Conservation (phyloP, 2,888 invertebrate genomes). For the Nephrotoma guestfalica region DNA sequence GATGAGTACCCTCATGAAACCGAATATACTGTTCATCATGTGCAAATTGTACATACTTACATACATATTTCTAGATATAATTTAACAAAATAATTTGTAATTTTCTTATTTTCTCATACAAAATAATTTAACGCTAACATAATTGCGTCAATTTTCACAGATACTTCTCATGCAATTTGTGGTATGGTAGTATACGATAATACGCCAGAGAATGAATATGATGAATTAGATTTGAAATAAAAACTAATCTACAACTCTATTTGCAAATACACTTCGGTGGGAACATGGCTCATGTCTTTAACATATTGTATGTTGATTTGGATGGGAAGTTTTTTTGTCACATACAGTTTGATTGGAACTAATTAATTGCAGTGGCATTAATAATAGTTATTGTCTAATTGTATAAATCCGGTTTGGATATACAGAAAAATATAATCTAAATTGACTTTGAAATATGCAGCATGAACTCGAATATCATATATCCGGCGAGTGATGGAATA, state of each 20-base stretch:
- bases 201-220: neutral
- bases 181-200: neutral
- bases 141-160: slow-evolving; percentile 3
- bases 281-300: neutral
- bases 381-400: neutral
- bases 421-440: neutral
- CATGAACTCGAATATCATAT: neutral
- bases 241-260: neutral
- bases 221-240: neutral
- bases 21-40: neutral
- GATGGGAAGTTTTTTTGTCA: neutral
- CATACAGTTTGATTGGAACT: neutral
- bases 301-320: neutral
- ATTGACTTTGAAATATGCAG: neutral
- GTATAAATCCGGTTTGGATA: neutral
- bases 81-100: neutral
- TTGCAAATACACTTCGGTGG: neutral
- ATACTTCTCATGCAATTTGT: neutral
- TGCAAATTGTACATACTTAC: neutral
- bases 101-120: neutral
- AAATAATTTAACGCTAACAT: neutral
- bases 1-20: neutral
- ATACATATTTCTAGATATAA: neutral
- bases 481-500: neutral
- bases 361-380: neutral